These are phyloP conservation scores for Steromphala cineraria DNA, from an alignment of 2,888 invertebrate genomes.

Conservation along the genomic window DNA sequence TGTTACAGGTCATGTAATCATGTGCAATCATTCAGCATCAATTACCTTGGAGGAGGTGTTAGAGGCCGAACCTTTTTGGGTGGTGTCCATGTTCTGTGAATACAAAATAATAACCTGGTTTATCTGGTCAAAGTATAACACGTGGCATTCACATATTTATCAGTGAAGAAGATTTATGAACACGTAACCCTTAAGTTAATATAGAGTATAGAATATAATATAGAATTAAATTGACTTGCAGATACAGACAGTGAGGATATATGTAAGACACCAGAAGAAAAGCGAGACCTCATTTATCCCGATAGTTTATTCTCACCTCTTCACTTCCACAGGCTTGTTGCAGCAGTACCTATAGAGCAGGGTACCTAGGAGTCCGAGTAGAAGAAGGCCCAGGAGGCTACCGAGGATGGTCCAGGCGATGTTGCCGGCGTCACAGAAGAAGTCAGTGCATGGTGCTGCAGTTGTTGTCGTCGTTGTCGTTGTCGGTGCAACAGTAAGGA, in stretches of 20 bases:
- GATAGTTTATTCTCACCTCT: neutral
- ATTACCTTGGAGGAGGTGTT: neutral
- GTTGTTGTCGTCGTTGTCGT: neutral
- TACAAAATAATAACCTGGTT: neutral
- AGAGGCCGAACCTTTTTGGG: neutral
- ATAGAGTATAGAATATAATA: too few species aligned
- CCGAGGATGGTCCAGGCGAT: neutral
- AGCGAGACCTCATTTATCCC: too few species aligned
- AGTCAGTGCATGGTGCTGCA: neutral
- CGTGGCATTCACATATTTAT: too few species aligned
- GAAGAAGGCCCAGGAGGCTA: neutral
- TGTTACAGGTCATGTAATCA: too few species aligned
- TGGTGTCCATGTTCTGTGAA: neutral
- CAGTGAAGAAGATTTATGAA: too few species aligned
- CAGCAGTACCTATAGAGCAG: slow-evolving; percentile 21
- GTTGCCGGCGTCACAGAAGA: neutral
- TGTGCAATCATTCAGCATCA: too few species aligned
- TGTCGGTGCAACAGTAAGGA: neutral
- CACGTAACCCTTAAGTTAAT: too few species aligned
- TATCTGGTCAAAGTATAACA: too few species aligned
- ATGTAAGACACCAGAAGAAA: too few species aligned
- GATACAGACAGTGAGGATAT: too few species aligned
- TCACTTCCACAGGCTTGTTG: neutral
- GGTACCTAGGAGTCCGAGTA: neutral
- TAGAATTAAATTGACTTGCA: too few species aligned